Percentiles rank a stretch among this genome's conserved stretches.
Evolutionary conservation across 2,888 invertebrate genomes (phyloP).

Genomic region (Melieria picta): DNA sequence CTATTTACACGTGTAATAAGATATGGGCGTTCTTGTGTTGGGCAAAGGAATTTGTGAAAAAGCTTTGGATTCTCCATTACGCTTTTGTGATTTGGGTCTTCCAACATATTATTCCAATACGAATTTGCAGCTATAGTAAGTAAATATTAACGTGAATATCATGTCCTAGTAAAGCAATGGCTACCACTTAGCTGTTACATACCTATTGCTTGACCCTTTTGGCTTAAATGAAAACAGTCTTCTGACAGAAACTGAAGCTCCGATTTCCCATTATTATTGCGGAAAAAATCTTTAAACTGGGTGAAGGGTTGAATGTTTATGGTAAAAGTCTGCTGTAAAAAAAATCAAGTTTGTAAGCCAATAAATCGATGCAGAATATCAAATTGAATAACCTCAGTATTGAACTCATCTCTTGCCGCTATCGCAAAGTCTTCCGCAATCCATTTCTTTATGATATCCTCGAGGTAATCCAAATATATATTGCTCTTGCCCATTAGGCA

Average conservation of each 20-base stretch:
- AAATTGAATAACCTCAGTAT: slow-evolving; percentile 52
- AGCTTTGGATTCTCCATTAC: slow-evolving; percentile 47
- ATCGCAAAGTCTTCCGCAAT: slow-evolving; percentile 68
- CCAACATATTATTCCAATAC: slow-evolving; percentile 73
- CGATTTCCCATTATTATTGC: slow-evolving; percentile 59
- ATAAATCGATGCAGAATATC: background rate
- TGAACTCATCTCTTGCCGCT: slow-evolving; percentile 63
- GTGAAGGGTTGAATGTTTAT: slow-evolving; percentile 70
- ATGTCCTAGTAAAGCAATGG: background rate
- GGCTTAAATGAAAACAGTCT: slow-evolving; percentile 75
- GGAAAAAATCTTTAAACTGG: slow-evolving; percentile 65
- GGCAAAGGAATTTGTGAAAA: slow-evolving; percentile 59
- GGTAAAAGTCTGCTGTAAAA: slow-evolving; percentile 68
- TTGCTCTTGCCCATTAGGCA: slow-evolving; percentile 68
- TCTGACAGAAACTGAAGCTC: slow-evolving; percentile 69
- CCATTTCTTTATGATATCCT: slow-evolving; percentile 69
- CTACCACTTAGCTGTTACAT: slow-evolving; percentile 25
- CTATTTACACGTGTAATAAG: slow-evolving; percentile 60
- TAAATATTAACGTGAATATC: background rate
- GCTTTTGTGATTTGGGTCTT: slow-evolving; percentile 68
- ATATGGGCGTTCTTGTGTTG: slow-evolving; percentile 57
- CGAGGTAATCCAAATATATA: slow-evolving; percentile 58
- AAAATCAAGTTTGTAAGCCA: background rate
- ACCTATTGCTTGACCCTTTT: slow-evolving; percentile 71
- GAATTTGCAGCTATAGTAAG: slow-evolving; percentile 66